Conservation (phyloP, 2,113 vertebrate genomes). For the Sebastes fasciatus region DNA sequence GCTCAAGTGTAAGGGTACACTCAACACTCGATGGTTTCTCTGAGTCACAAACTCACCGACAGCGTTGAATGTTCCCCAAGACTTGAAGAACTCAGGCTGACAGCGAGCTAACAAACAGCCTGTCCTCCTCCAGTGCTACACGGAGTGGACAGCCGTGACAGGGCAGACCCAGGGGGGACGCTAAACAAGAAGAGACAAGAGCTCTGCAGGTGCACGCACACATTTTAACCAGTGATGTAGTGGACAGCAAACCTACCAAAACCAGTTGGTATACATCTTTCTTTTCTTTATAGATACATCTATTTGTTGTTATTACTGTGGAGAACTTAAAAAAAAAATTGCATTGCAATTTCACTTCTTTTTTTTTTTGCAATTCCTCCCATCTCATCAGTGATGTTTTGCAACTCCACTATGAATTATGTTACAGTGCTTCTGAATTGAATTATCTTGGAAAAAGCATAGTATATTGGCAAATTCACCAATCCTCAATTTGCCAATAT, state of each 20-base stretch:
- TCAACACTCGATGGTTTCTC: conserved; percentile 86
- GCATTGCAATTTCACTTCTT: background rate
- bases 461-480: background rate
- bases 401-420: no score
- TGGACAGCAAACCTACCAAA: background rate
- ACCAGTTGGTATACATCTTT: background rate
- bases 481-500: background rate
- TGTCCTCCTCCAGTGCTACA: background rate
- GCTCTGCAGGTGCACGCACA: conserved; percentile 38
- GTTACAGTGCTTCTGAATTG: background rate
- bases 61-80: conserved; percentile 95
- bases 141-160: conserved; percentile 50
- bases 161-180: background rate
- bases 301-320: no score
- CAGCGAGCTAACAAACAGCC: conserved; percentile 30
- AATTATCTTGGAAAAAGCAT: background rate
- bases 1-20: conserved; percentile 79
- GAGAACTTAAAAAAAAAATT: background rate
- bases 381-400: background rate
- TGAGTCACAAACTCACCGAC: conserved; percentile 93
- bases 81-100: conserved; percentile 57
- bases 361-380: background rate
- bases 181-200: conserved; percentile 27
- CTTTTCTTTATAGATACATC: background rate
- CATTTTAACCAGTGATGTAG: background rate